Conservation (phyloP, 2,113 vertebrate genomes). For the Pseudopipra pipra region DNA sequence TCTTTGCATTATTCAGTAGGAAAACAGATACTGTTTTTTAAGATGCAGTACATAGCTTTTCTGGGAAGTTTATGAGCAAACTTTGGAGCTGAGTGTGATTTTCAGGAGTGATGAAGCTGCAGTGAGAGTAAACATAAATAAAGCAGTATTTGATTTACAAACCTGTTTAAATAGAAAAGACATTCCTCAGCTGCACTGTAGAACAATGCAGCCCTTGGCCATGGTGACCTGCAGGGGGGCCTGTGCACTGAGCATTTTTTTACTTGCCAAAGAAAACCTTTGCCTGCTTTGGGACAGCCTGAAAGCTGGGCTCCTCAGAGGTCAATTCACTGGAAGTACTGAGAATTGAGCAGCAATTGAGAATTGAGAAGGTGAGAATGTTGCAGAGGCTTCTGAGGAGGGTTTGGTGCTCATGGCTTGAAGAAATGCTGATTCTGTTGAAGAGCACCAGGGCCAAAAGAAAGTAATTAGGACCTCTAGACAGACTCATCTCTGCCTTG, state of each 20-base stretch:
- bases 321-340: background rate
- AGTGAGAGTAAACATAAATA: background rate
- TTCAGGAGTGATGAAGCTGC: background rate
- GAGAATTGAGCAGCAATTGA: background rate
- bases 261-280: conserved; percentile 45
- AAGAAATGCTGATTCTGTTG: background rate
- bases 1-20: background rate
- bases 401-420: background rate
- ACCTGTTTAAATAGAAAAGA: background rate
- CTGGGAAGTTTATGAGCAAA: background rate
- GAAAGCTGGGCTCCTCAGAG: background rate
- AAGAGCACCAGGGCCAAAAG: background rate
- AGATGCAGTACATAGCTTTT: background rate
- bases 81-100: background rate
- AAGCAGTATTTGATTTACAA: conserved; percentile 5
- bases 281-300: background rate
- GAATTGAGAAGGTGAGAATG: background rate
- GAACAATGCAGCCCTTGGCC: background rate
- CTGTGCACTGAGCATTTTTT: background rate
- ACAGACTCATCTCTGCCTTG: background rate
- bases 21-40: background rate
- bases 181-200: background rate
- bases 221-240: fast-evolving
- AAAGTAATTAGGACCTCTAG: background rate
- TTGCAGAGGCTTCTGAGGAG: background rate